phyloP scores from a whole-genome alignment of 2,113 vertebrate species.

The Delphinapterus leucas region DNA sequence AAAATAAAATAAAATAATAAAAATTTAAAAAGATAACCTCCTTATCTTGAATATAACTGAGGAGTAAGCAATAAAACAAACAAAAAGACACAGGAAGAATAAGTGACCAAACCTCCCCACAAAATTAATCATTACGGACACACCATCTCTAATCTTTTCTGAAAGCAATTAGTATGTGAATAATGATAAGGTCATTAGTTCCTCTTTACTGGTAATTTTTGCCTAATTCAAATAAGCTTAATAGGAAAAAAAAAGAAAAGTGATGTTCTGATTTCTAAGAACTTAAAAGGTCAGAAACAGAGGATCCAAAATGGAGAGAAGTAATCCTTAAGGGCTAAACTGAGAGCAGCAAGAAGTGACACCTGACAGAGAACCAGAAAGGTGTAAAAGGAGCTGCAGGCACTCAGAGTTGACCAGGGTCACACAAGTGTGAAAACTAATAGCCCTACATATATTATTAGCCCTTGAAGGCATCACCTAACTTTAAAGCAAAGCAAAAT shows the following conservation, averaged over 20 bases:
- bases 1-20: too few relatives aligned
- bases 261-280: conserved; percentile 26
- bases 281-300: conserved; percentile 3
- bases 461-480: neutral
- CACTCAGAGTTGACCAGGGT: neutral
- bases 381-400: neutral
- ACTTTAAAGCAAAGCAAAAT: neutral
- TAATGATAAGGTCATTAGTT: neutral
- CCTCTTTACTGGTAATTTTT: neutral
- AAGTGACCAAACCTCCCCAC: neutral
- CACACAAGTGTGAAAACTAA: neutral
- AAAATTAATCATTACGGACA: neutral
- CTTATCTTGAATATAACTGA: neutral
- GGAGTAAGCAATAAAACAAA: neutral
- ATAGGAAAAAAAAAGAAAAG: neutral
- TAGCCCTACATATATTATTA: neutral
- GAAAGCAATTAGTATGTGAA: neutral
- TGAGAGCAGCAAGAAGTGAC: neutral
- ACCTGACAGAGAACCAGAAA: neutral
- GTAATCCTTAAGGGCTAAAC: neutral
- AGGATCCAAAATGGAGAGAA: neutral
- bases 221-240: neutral
- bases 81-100: neutral
- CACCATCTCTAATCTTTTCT: neutral
- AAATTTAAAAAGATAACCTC: neutral